A percentile compares a stretch with the other conserved stretches of the same genome.
Evolutionary conservation across 2,113 vertebrate species (phyloP).

Genomic region (Hydrolagus affinis): DNA sequence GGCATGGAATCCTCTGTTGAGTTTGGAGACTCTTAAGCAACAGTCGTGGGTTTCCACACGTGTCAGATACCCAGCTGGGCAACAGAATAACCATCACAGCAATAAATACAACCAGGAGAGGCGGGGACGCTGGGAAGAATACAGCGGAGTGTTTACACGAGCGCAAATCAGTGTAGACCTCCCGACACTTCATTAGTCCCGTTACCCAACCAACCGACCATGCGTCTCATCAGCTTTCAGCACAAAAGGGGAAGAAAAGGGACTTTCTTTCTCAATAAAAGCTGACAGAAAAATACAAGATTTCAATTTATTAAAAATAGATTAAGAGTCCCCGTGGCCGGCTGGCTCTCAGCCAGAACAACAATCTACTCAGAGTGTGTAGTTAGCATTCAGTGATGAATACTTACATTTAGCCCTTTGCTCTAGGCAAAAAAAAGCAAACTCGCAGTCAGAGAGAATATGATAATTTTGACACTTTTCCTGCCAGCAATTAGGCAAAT

Average conservation of each 20-base stretch:
- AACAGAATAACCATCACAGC: too few species aligned
- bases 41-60: too few species aligned
- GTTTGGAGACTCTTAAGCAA: too few species aligned
- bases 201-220: too few species aligned
- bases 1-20: too few species aligned
- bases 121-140: not conserved
- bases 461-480: slow-evolving; percentile 25
- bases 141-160: not conserved
- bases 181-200: not conserved
- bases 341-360: not conserved
- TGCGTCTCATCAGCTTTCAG: not conserved
- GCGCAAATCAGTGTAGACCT: not conserved
- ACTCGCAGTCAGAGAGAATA: slow-evolving; percentile 15
- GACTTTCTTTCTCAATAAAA: not conserved
- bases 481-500: slow-evolving; percentile 27
- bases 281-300: not conserved
- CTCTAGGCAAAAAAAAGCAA: not conserved
- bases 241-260: not conserved
- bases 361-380: not conserved
- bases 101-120: too few species aligned
- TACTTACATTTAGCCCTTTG: slow-evolving; percentile 24
- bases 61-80: too few species aligned
- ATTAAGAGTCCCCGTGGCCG: not conserved
- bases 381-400: slow-evolving; percentile 4
- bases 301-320: not conserved